These are phyloP conservation scores for Peribatodes rhomboidaria DNA, from an alignment of 2,888 invertebrate genomes.

Conservation along the genomic window DNA sequence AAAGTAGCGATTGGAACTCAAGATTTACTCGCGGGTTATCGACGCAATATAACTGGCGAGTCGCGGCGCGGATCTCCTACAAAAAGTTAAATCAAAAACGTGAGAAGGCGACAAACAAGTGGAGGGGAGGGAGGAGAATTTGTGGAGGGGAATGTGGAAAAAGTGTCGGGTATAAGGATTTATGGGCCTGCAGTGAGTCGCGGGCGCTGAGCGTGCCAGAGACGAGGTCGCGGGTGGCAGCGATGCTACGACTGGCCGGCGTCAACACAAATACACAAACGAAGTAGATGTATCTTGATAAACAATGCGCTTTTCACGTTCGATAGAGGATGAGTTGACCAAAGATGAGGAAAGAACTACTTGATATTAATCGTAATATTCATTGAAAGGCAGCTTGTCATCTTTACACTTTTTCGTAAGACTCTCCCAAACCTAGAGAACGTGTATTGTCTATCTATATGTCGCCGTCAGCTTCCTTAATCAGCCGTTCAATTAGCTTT, in stretches of 20 bases:
- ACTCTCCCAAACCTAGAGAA: no score
- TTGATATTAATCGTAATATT: no score
- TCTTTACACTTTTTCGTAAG: no score
- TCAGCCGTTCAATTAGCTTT: no score
- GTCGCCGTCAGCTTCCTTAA: no score
- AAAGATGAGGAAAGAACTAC: no score
- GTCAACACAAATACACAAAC: not conserved
- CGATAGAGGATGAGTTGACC: no score
- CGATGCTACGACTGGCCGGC: constrained; percentile 31
- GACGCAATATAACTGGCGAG: constrained; percentile 62
- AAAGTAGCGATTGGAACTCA: constrained; percentile 32
- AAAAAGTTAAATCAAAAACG: constrained; percentile 80
- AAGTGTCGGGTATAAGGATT: constrained; percentile 68
- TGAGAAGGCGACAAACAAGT: constrained; percentile 72
- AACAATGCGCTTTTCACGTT: no score
- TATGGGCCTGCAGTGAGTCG: constrained; percentile 65
- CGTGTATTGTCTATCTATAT: no score
- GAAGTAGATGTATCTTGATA: no score
- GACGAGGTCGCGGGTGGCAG: constrained; percentile 33
- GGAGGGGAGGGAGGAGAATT: constrained; percentile 37
- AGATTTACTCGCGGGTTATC: constrained; percentile 64
- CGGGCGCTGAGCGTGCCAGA: constrained; percentile 51
- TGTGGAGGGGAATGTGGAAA: constrained; percentile 38
- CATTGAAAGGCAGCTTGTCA: no score
- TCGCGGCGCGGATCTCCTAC: constrained; percentile 57